Conservation (phyloP, 2,797 vertebrate species). For the Catharus ustulatus region DNA sequence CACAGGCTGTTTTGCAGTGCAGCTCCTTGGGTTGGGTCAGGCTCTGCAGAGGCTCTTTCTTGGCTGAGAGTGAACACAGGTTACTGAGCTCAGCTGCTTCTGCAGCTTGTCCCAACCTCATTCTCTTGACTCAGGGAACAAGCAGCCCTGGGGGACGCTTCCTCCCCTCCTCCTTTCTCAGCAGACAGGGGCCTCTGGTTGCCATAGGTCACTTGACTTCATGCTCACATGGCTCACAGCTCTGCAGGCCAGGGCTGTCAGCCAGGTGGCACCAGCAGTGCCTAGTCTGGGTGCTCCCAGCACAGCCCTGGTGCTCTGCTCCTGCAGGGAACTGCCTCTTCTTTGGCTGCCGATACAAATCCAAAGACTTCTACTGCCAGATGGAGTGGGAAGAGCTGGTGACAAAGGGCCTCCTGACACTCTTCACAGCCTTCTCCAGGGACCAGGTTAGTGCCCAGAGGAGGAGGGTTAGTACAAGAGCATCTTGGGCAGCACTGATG, state of each 20-base stretch:
- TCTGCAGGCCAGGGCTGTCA: background rate
- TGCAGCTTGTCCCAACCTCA: background rate
- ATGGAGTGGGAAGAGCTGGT: conserved; percentile 86
- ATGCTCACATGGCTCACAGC: background rate
- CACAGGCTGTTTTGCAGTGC: background rate
- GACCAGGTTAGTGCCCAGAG: conserved; percentile 86
- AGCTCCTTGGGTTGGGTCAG: background rate
- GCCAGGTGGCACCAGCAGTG: background rate
- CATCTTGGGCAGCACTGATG: background rate
- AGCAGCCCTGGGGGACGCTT: background rate
- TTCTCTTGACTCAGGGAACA: background rate
- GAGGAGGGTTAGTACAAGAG: background rate
- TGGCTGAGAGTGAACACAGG: background rate
- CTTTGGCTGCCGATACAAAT: conserved; percentile 88
- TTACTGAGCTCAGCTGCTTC: background rate
- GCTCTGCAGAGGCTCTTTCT: background rate
- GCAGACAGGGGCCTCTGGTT: background rate
- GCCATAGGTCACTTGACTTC: background rate
- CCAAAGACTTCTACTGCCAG: conserved; percentile 89
- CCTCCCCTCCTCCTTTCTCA: background rate
- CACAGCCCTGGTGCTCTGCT: background rate
- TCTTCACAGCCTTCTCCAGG: conserved; percentile 92
- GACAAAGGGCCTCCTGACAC: conserved; percentile 75
- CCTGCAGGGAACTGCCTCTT: conserved; percentile 86
- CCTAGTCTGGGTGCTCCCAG: background rate